Percentiles rank a stretch among this genome's conserved stretches.
Evolutionary conservation across 30 jellyfish, hydroid and myxozoan species (phyloP).

Genomic region (Morbakka virulenta): DNA sequence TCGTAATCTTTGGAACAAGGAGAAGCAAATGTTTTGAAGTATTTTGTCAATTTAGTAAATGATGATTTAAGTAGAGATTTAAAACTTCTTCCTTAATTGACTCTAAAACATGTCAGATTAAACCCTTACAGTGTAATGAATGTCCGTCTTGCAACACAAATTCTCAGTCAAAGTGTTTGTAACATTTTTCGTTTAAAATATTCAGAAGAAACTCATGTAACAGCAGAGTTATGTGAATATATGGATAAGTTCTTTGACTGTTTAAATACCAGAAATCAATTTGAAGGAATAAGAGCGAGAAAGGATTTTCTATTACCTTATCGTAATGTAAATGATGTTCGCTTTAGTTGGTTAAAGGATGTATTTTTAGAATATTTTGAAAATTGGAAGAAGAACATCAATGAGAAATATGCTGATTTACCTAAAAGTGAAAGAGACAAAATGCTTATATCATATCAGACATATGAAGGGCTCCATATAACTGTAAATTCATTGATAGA

Average conservation of each 20-base stretch:
- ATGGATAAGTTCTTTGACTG: constrained; percentile 28
- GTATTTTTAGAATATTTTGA: constrained; percentile 7
- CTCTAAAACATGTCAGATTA: constrained; percentile 5
- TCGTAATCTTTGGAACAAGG: constrained; percentile 43
- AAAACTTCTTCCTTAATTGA: constrained; percentile 1
- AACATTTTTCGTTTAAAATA: constrained; percentile 15
- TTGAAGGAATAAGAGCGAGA: constrained; percentile 22
- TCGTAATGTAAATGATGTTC: constrained; percentile 31
- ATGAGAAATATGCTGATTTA: too few relatives aligned
- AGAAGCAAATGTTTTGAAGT: constrained; percentile 31
- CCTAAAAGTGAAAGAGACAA: constrained; percentile 4
- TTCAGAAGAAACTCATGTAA: constrained; percentile 43
- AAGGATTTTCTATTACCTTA: constrained; percentile 28
- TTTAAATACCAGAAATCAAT: constrained; percentile 24
- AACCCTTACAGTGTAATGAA: constrained; percentile 43
- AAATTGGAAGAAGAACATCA: too few relatives aligned
- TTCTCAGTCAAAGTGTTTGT: constrained; percentile 23
- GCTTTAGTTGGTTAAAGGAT: constrained; percentile 46
- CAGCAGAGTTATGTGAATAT: constrained; percentile 33
- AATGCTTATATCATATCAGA: constrained; percentile 27
- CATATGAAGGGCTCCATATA: constrained; percentile 35
- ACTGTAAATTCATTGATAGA: too few relatives aligned
- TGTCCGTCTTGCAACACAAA: constrained; percentile 48
- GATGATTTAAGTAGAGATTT: constrained; percentile 24
- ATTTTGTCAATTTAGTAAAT: constrained; percentile 2